Evolutionary conservation across 2,888 invertebrate species (phyloP).

Genomic region (Serrognathus titanus): DNA sequence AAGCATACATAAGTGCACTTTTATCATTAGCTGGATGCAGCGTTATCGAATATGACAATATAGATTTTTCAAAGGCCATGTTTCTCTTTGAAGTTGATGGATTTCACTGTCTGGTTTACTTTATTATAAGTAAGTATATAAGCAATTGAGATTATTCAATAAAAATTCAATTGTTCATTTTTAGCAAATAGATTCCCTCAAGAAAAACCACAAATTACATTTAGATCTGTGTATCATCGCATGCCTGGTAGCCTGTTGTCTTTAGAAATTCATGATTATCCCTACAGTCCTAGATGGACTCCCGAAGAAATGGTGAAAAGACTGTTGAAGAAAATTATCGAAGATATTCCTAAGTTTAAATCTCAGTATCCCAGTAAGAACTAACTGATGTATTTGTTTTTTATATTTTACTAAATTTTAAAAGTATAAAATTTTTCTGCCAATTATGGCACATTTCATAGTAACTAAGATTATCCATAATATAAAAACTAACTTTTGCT

Average conservation of each 20-base stretch:
- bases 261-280: constrained; percentile 30
- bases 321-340: constrained; percentile 33
- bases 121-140: constrained; percentile 51
- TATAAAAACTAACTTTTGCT: too few relatives aligned
- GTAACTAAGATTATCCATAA: too few relatives aligned
- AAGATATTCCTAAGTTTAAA: constrained; percentile 5
- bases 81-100: constrained; percentile 61
- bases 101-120: constrained; percentile 61
- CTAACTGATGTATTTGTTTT: neutral
- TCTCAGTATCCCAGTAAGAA: neutral
- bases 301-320: constrained; percentile 37
- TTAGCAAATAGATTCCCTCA: constrained; percentile 53
- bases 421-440: too few relatives aligned
- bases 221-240: constrained; percentile 58
- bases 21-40: constrained; percentile 45
- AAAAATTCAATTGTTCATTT: constrained; percentile 12
- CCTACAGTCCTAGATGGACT: constrained; percentile 39
- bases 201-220: constrained; percentile 52
- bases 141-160: neutral
- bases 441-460: too few relatives aligned
- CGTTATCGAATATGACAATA: constrained; percentile 53
- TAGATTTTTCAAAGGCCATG: constrained; percentile 50
- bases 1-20: constrained; percentile 50
- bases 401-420: neutral
- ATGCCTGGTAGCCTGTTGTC: neutral